Evolutionary conservation across 2,888 invertebrate species (phyloP).

Genomic region (Watsonalla binaria): DNA sequence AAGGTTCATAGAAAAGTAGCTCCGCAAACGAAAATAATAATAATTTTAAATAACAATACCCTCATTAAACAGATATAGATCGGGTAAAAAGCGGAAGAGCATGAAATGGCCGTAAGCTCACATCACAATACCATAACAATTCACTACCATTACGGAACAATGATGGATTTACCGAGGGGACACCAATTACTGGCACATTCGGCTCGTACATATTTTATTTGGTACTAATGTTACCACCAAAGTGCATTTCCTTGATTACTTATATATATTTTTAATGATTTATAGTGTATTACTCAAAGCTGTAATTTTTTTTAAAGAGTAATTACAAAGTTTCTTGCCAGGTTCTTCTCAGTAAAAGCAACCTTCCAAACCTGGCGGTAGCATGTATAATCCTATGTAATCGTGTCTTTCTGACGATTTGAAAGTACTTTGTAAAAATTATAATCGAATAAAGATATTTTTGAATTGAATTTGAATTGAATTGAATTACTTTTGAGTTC

Average conservation of each 20-base stretch:
- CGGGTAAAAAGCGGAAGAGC: conserved; percentile 5
- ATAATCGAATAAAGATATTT: too few species aligned
- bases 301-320: too few species aligned
- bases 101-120: conserved; percentile 16
- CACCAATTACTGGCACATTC: conserved; percentile 32
- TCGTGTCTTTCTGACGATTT: too few species aligned
- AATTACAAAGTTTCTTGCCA: too few species aligned
- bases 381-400: too few species aligned
- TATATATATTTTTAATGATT: too few species aligned
- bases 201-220: conserved; percentile 1
- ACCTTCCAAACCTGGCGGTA: too few species aligned
- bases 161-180: conserved; percentile 33
- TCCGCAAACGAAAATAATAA: neutral
- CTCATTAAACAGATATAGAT: conserved; percentile 1
- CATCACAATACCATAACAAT: conserved; percentile 38
- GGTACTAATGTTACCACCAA: neutral
- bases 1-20: neutral
- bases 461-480: too few species aligned
- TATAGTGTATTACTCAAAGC: too few species aligned
- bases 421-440: too few species aligned
- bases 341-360: too few species aligned
- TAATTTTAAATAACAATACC: neutral
- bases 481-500: too few species aligned
- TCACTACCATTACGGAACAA: conserved; percentile 44
- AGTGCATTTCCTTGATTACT: neutral